A percentile compares a stretch with the other conserved stretches of the same genome.
phyloP scores from a whole-genome alignment of 2,113 vertebrate species.

The Charina bottae region DNA sequence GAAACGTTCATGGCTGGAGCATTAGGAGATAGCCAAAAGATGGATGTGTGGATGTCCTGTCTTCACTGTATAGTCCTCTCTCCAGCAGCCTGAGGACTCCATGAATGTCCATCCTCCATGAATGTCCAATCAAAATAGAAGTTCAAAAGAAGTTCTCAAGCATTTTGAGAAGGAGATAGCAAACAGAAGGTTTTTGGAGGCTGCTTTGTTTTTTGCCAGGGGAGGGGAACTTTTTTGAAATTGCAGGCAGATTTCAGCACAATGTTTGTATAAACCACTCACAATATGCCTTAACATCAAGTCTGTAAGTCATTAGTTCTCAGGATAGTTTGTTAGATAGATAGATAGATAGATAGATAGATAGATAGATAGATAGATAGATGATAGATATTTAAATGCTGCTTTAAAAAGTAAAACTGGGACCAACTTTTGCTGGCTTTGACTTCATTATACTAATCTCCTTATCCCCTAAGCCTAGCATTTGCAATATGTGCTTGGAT shows the following conservation, averaged over 20 bases:
- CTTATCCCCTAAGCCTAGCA: not conserved
- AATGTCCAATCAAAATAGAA: not conserved
- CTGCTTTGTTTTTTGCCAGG: not conserved
- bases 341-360: too few relatives aligned
- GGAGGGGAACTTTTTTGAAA: not conserved
- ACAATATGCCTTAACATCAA: not conserved
- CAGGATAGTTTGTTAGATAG: too few relatives aligned
- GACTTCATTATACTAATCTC: not conserved
- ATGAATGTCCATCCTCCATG: not conserved
- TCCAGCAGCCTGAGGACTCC: not conserved
- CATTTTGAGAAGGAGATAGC: not conserved
- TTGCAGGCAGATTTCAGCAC: not conserved
- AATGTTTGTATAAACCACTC: not conserved
- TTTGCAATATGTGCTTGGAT: not conserved
- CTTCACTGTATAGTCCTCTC: not conserved
- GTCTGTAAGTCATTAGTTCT: not conserved
- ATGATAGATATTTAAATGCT: too few relatives aligned
- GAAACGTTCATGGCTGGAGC: not conserved
- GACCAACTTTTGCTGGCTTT: not conserved
- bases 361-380: too few relatives aligned
- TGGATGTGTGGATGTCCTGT: not conserved
- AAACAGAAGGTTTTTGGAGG: not conserved
- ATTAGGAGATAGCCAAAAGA: not conserved
- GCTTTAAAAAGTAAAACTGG: not conserved
- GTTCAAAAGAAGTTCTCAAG: not conserved